These are phyloP conservation scores for Sakesphorus luctuosus DNA, from an alignment of 2,113 vertebrate species.

Conservation along the genomic window DNA sequence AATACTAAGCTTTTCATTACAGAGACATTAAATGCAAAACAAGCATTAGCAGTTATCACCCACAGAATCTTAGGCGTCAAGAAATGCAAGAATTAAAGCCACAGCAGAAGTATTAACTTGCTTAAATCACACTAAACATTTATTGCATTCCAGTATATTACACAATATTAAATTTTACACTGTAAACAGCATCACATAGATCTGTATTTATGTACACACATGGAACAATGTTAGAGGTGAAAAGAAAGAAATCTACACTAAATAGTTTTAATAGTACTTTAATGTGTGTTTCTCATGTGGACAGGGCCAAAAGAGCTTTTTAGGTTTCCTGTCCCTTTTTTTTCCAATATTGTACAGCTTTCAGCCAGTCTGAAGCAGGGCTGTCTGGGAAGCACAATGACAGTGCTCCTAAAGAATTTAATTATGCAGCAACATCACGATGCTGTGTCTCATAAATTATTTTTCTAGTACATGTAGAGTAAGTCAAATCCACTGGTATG, in stretches of 20 bases:
- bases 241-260: not conserved
- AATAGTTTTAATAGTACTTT: not conserved
- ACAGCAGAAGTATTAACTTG: not conserved
- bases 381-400: not conserved
- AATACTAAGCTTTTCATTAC: not conserved
- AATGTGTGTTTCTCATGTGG: accelerated
- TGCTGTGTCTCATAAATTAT: not conserved
- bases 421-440: not conserved
- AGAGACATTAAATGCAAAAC: not conserved
- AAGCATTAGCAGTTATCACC: not conserved
- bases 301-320: not conserved
- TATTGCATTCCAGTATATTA: not conserved
- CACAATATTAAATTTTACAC: not conserved
- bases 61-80: not conserved
- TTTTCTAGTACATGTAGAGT: not conserved
- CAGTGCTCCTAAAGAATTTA: not conserved
- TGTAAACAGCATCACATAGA: not conserved
- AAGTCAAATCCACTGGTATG: not conserved
- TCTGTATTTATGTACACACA: not conserved
- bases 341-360: not conserved
- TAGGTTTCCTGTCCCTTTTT: not conserved
- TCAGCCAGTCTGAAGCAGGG: not conserved
- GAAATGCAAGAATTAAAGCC: not conserved
- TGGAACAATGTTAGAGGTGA: not conserved
- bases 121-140: not conserved